Evolutionary conservation across 1,140 invertebrate genomes (phyloP).

Genomic region (Apolygus lucorum): DNA sequence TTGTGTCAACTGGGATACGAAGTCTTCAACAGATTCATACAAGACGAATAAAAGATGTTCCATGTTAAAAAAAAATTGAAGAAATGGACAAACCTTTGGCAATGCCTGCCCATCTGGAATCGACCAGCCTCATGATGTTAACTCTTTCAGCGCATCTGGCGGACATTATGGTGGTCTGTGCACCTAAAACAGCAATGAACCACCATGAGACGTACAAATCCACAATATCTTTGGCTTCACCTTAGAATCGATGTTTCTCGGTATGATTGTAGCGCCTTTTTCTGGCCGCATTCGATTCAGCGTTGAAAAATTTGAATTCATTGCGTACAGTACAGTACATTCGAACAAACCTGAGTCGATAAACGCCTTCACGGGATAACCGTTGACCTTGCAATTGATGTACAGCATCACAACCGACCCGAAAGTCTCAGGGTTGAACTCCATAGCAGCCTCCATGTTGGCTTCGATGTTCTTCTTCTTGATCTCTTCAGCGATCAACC

Average conservation of each 20-base stretch:
- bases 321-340: too few species aligned
- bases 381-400: slow-evolving; percentile 92
- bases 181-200: slow-evolving; percentile 51
- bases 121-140: slow-evolving; percentile 91
- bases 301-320: too few species aligned
- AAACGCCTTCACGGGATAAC: slow-evolving; percentile 92
- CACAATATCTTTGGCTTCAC: slow-evolving; percentile 6
- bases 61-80: too few species aligned
- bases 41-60: too few species aligned
- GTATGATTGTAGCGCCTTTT: too few species aligned
- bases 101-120: slow-evolving; percentile 87
- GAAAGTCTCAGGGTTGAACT: slow-evolving; percentile 95
- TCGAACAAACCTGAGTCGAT: slow-evolving; percentile 94
- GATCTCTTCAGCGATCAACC: slow-evolving; percentile 91
- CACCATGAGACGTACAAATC: too few species aligned
- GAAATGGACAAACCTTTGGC: slow-evolving; percentile 49
- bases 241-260: too few species aligned
- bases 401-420: slow-evolving; percentile 96
- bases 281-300: too few species aligned
- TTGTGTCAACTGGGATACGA: too few species aligned
- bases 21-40: too few species aligned
- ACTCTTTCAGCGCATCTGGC: slow-evolving; percentile 85
- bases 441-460: slow-evolving; percentile 98
- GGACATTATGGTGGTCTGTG: slow-evolving; percentile 92
- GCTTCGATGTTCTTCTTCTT: slow-evolving; percentile 92